Conservation (phyloP, 2,888 invertebrate genomes). For the Ophion costatus region DNA sequence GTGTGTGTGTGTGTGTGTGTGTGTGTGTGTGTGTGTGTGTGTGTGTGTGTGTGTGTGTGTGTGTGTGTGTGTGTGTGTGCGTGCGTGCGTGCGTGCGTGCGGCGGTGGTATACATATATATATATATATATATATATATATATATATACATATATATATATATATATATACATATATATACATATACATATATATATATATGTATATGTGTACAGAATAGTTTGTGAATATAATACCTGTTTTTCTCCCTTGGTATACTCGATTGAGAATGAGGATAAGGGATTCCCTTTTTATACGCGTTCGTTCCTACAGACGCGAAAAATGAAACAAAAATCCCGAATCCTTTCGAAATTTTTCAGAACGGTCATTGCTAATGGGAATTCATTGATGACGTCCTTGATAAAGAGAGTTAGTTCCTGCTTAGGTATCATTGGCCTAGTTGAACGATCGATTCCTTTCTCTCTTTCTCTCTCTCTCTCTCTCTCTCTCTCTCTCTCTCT, state of each 20-base stretch:
- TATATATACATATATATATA: too few species aligned
- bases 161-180: too few species aligned
- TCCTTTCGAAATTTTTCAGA: not conserved
- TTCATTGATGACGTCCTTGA: constrained; percentile 24
- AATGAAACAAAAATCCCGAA: not conserved
- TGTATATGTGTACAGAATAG: not conserved
- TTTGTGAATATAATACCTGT: constrained; percentile 18
- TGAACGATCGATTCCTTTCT: constrained; percentile 47
- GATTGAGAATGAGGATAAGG: not conserved
- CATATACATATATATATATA: too few species aligned
- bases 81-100: too few species aligned
- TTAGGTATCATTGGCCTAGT: constrained; percentile 53
- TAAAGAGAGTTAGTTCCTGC: constrained; percentile 30
- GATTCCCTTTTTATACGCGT: not conserved
- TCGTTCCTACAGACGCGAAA: not conserved
- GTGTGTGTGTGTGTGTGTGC: too few species aligned
- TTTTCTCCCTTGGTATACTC: not conserved
- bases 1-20: too few species aligned
- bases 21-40: too few species aligned
- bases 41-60: too few species aligned
- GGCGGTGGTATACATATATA: too few species aligned
- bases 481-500: not conserved
- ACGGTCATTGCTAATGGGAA: not conserved
- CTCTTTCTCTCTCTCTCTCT: not conserved
- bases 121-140: too few species aligned